These are phyloP conservation scores for Euplexia lucipara DNA, from an alignment of 2,888 invertebrate species.

Conservation along the genomic window DNA sequence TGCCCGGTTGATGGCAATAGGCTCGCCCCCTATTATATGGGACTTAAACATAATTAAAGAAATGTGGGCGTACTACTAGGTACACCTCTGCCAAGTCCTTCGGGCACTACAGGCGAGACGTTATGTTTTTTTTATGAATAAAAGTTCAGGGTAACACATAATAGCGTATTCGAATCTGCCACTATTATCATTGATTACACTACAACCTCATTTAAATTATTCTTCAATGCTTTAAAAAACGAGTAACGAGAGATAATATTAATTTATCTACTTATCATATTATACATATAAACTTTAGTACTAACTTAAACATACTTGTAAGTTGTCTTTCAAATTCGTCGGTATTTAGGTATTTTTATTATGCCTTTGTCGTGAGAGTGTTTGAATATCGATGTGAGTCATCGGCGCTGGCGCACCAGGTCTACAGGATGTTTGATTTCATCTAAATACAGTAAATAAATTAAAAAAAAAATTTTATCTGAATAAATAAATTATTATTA, in stretches of 20 bases:
- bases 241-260: slow-evolving; percentile 44
- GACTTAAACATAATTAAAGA: too few relatives aligned
- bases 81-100: too few relatives aligned
- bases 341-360: slow-evolving; percentile 81
- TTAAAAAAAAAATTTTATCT: too few relatives aligned
- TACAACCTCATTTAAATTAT: slow-evolving; percentile 24
- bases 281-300: slow-evolving; percentile 56
- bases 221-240: slow-evolving; percentile 21
- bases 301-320: slow-evolving; percentile 58
- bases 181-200: too few relatives aligned
- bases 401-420: slow-evolving; percentile 81
- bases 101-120: too few relatives aligned
- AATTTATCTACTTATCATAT: slow-evolving; percentile 55
- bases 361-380: slow-evolving; percentile 87
- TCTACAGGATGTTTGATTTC: slow-evolving; percentile 72
- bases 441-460: background rate
- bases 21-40: too few relatives aligned
- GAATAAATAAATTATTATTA: too few relatives aligned
- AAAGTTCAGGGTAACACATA: too few relatives aligned
- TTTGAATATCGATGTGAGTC: slow-evolving; percentile 88
- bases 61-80: too few relatives aligned
- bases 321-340: slow-evolving; percentile 75
- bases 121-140: too few relatives aligned
- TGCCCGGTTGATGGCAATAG: too few relatives aligned
- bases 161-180: too few relatives aligned